These are phyloP conservation scores for Yponomeuta malinellus DNA, from an alignment of 2,888 invertebrate genomes.

Conservation along the genomic window DNA sequence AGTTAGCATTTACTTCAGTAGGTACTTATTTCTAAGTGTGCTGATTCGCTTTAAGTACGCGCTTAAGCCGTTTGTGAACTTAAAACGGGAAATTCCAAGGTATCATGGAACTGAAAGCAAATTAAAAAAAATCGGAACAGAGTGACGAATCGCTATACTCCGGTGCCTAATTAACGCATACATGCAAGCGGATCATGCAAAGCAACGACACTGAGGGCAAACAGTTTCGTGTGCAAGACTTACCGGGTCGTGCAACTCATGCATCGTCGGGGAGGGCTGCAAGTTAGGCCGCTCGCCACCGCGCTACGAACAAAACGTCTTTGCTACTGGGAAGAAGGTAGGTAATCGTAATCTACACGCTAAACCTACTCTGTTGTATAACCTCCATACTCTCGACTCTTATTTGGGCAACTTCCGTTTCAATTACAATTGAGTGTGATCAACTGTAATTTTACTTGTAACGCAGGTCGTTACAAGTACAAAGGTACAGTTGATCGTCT, in stretches of 20 bases:
- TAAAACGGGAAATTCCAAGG: background rate
- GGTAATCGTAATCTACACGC: conserved; percentile 12
- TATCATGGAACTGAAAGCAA: background rate
- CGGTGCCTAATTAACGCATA: background rate
- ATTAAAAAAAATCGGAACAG: background rate
- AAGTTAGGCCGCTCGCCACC: conserved; percentile 65
- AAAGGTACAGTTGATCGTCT: no score
- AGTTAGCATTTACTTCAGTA: background rate
- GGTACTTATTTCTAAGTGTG: background rate
- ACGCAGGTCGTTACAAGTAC: no score
- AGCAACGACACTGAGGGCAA: conserved; percentile 7
- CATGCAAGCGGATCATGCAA: conserved; percentile 4
- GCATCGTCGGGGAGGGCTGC: conserved; percentile 75
- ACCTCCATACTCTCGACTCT: conserved; percentile 1
- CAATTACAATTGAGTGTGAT: no score
- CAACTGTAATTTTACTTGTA: no score
- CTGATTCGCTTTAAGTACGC: background rate
- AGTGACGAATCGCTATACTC: no score
- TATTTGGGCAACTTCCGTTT: background rate
- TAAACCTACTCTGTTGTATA: no score
- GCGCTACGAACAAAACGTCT: conserved; percentile 70
- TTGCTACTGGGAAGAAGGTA: conserved; percentile 51
- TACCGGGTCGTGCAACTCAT: conserved; percentile 76
- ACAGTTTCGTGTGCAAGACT: conserved; percentile 37
- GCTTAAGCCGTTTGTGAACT: background rate